Evolutionary conservation across 2,113 vertebrate genomes (phyloP).

Genomic region (Anarhynchus alexandrinus): DNA sequence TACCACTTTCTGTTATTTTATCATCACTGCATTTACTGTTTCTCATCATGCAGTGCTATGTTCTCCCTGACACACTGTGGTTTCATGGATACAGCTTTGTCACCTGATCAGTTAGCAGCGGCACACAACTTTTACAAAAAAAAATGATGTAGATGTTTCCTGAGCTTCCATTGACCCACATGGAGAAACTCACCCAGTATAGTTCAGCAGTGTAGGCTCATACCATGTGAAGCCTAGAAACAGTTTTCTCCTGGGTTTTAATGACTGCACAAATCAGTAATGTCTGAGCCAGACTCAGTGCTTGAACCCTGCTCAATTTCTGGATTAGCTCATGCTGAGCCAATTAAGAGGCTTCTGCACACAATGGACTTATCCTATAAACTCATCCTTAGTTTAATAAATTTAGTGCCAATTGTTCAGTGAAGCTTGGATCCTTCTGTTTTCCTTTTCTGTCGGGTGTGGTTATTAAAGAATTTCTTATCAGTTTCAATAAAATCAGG

Average conservation of each 20-base stretch:
- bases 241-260: neutral
- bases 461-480: neutral
- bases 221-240: neutral
- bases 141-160: neutral
- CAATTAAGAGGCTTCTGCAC: neutral
- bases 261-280: neutral
- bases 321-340: neutral
- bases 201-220: neutral
- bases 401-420: neutral
- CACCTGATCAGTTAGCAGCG: neutral
- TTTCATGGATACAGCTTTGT: neutral
- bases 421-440: neutral
- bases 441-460: neutral
- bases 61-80: neutral
- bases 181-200: neutral
- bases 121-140: neutral
- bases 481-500: neutral
- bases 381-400: neutral
- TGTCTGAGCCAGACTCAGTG: neutral
- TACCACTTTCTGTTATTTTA: neutral
- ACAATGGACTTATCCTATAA: neutral
- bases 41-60: neutral
- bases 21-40: neutral
- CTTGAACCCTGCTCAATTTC: neutral
- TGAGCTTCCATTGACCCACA: neutral